Percentiles rank a stretch among this genome's conserved stretches.
phyloP scores from a whole-genome alignment of 2,113 vertebrate genomes.

The Megaleporinus macrocephalus region DNA sequence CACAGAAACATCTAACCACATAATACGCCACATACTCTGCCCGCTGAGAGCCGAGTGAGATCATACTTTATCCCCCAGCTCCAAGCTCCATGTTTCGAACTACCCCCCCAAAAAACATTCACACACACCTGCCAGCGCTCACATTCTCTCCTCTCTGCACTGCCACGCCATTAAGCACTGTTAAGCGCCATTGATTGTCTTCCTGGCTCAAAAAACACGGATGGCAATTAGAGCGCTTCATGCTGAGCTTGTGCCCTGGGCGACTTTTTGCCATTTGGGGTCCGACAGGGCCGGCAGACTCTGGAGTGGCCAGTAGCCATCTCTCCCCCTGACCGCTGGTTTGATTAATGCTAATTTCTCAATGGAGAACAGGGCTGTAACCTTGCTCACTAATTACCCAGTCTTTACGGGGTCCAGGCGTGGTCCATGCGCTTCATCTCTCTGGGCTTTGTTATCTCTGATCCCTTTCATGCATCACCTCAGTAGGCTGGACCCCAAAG shows the following conservation, averaged over 20 bases:
- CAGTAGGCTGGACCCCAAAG: constrained; percentile 8
- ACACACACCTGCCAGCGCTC: constrained; percentile 54
- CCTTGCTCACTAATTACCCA: constrained; percentile 66
- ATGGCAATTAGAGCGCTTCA: constrained; percentile 70
- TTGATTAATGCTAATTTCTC: constrained; percentile 77
- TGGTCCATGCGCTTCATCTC: constrained; percentile 64
- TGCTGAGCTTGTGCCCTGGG: constrained; percentile 60
- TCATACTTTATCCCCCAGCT: constrained; percentile 47
- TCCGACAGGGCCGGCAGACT: constrained; percentile 49
- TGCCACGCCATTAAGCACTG: constrained; percentile 47
- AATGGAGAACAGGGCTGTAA: constrained; percentile 65
- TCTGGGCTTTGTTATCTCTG: constrained; percentile 52
- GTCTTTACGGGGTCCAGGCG: constrained; percentile 68
- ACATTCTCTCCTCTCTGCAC: constrained; percentile 45
- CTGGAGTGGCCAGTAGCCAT: constrained; percentile 50
- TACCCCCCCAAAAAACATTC: not conserved
- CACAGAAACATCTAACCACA: constrained; percentile 47
- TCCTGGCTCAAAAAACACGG: constrained; percentile 60
- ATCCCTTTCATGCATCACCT: constrained; percentile 28
- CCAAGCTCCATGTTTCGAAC: constrained; percentile 18
- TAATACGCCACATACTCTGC: constrained; percentile 47
- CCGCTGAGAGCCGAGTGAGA: constrained; percentile 52
- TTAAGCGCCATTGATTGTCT: constrained; percentile 67
- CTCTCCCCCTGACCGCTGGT: constrained; percentile 53
- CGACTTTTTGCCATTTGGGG: constrained; percentile 64